Conservation (phyloP, 2,797 vertebrate species). For the Mormyrus proboscirostris region DNA sequence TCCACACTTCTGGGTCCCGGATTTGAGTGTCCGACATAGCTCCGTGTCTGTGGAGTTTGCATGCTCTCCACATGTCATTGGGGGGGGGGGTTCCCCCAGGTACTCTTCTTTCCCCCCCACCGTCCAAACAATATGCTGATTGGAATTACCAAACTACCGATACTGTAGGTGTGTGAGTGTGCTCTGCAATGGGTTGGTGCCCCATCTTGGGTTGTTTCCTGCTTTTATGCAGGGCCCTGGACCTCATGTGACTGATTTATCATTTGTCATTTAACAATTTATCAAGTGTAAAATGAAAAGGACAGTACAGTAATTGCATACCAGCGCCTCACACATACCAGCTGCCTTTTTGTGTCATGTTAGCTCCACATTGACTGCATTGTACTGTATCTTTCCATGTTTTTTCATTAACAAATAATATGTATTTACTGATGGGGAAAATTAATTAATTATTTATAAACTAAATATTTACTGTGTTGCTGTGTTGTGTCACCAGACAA, state of each 20-base stretch:
- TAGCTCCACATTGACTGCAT: not conserved
- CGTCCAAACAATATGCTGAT: too few species aligned
- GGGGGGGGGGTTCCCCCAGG: too few species aligned
- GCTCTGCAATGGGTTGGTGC: not conserved
- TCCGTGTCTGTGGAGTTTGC: not conserved
- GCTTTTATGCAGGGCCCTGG: too few species aligned
- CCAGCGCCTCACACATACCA: not conserved
- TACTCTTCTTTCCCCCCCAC: too few species aligned
- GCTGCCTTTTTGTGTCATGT: not conserved
- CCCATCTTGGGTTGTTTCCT: not conserved
- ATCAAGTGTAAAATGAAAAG: not conserved
- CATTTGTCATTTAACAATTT: not conserved
- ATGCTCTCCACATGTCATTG: not conserved
- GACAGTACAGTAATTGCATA: not conserved
- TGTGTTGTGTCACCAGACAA: too few species aligned
- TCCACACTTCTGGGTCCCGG: too few species aligned
- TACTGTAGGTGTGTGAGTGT: not conserved
- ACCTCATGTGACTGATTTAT: not conserved
- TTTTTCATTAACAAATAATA: not conserved
- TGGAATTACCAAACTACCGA: too few species aligned
- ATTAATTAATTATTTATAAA: too few species aligned
- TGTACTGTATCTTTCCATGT: not conserved
- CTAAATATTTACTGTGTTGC: too few species aligned
- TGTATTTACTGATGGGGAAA: too few species aligned
- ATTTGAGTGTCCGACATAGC: too few species aligned